A percentile compares a stretch with the other conserved stretches of the same genome.
Evolutionary conservation across 2,113 vertebrate genomes (phyloP).

Genomic region (Danionella cerebrum): DNA sequence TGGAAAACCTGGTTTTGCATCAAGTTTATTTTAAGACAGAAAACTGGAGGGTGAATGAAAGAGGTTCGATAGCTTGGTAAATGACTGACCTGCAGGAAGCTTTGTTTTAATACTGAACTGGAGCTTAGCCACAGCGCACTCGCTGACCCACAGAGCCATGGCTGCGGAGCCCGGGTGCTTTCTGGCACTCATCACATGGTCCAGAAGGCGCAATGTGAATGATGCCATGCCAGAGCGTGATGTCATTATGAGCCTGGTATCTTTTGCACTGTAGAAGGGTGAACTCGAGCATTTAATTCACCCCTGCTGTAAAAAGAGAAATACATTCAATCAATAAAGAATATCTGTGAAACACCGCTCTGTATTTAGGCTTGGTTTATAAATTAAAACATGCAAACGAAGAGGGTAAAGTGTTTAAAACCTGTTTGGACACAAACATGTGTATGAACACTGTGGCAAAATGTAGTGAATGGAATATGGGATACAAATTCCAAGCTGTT

Average conservation of each 20-base stretch:
- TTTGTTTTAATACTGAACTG: not conserved
- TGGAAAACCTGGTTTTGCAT: not conserved
- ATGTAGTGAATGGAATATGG: no score
- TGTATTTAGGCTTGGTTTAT: no score
- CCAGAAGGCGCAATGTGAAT: conserved; percentile 24
- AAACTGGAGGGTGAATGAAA: no score
- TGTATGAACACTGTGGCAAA: no score
- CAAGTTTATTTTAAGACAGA: not conserved
- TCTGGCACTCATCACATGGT: not conserved
- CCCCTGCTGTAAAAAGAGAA: no score
- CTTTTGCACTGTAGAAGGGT: not conserved
- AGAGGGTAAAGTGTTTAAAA: no score
- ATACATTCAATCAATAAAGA: no score
- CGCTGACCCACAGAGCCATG: conserved; percentile 7
- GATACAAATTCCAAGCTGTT: no score
- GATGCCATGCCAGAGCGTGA: conserved; percentile 3
- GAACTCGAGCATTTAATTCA: no score
- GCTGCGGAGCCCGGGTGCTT: conserved; percentile 8
- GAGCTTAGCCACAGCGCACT: not conserved
- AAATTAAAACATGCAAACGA: no score
- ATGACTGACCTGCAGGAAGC: not conserved
- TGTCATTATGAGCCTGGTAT: conserved; percentile 4
- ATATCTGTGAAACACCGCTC: no score
- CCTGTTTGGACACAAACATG: no score
- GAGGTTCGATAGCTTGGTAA: not conserved